These are phyloP conservation scores for Temnothorax rugatulus DNA, from an alignment of 2,888 invertebrate genomes.

Conservation along the genomic window DNA sequence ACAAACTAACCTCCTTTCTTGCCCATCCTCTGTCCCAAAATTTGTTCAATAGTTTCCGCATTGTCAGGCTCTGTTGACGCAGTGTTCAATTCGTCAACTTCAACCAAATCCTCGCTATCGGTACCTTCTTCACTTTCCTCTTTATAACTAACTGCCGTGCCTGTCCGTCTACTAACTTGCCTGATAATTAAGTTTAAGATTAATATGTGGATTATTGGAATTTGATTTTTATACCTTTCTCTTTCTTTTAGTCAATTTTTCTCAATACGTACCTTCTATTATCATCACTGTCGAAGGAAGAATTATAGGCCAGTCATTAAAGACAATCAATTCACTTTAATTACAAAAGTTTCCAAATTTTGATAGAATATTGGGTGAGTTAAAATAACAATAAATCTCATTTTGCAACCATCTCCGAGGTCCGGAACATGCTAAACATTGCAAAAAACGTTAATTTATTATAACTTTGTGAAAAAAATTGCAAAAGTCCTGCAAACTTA, in stretches of 20 bases:
- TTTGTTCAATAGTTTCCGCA: conserved; percentile 97
- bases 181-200: conserved; percentile 69
- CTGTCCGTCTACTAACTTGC: conserved; percentile 88
- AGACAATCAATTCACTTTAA: too few relatives aligned
- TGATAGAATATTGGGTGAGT: too few relatives aligned
- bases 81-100: conserved; percentile 90
- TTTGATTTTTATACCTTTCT: background rate
- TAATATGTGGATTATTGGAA: background rate
- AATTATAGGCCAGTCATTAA: too few relatives aligned
- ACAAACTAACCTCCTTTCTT: conserved; percentile 93
- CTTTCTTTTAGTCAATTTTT: background rate
- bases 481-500: too few relatives aligned
- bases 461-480: too few relatives aligned
- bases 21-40: conserved; percentile 94
- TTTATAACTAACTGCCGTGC: conserved; percentile 94
- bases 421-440: too few relatives aligned
- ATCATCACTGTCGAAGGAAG: conserved; percentile 87
- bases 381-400: too few relatives aligned
- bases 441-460: too few relatives aligned
- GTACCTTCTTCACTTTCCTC: conserved; percentile 97
- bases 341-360: too few relatives aligned
- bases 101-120: conserved; percentile 96
- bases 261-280: conserved; percentile 87
- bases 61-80: conserved; percentile 89
- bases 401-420: too few relatives aligned